Base-by-base conservation (phyloP, 2,888 invertebrate genomes). In the Hydropsyche betteni region DNA sequence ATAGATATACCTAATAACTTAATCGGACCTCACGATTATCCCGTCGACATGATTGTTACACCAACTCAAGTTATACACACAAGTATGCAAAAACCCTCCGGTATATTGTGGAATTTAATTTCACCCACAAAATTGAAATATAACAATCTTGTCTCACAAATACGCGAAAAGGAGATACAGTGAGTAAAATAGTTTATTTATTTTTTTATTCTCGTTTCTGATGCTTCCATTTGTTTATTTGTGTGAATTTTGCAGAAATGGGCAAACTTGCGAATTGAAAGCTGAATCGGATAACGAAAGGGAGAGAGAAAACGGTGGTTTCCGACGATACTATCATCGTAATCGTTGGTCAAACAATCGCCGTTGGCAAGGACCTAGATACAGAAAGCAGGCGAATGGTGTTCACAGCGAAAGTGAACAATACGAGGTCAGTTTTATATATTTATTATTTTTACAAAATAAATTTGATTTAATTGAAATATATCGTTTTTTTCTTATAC, bases 1-100 rank as follows among this genome's bases (percentile, higher is more conserved):
- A 24, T 24, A 24, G 71, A 77, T 74, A 86, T 96, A 80, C 94
- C 95, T 4, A 86, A 89, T 4, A 88, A 91, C 75, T 84, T 96
- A 82, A 94, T 96, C 82, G 90, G 92, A 80, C 90, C 91, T 38
- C 92, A 94, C 81, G 96, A 96, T 85, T 90, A 95, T 33, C 94
- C 94, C 70, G 92, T 96, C 71, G 96, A 96, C 84, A 90, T 93
- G 80, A 96, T 96, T 82, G 88, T 95, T 80, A 96, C 96, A 7
- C 95, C 95, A 44, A 93, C 93, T 10, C 90, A 93, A 86, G 91
- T 94, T 80, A 73, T 79, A 2, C 61, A 70, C 44, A 74, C 75
- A 10, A 53, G 74, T 16, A 51, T 36, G 38, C 14, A 88, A 51
- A 90, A 92, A 80, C 95, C 95, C 1, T 83, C 84, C 52, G 93